A percentile compares a stretch with the other conserved stretches of the same genome.
Conservation (phyloP, 1,140 invertebrate species). For the Zaprionus camerounensis region DNA sequence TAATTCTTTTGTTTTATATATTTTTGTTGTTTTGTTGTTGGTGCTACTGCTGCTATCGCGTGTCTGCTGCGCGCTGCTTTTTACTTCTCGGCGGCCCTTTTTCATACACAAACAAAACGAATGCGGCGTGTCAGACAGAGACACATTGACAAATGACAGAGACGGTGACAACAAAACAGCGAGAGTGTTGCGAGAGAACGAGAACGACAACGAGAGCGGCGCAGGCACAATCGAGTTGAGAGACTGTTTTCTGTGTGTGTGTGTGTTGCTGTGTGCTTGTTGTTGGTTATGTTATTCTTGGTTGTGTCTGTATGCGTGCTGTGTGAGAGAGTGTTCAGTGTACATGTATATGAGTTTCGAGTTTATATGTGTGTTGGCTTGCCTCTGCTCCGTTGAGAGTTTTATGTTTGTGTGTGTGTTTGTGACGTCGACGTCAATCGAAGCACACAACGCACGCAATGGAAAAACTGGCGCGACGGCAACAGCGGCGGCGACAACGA, state of each 20-base stretch:
- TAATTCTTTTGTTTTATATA: constrained; percentile 29
- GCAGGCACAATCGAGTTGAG: constrained; percentile 42
- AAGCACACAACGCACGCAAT: constrained; percentile 45
- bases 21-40: constrained; percentile 39
- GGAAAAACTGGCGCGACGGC: constrained; percentile 57
- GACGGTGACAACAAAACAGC: constrained; percentile 44
- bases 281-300: constrained; percentile 8
- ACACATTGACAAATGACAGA: constrained; percentile 40
- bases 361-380: constrained; percentile 8
- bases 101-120: constrained; percentile 54
- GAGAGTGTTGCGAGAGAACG: constrained; percentile 47
- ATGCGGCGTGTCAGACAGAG: constrained; percentile 42
- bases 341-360: neutral
- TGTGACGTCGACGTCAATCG: constrained; percentile 45
- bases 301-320: constrained; percentile 14
- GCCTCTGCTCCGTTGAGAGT: neutral
- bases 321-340: neutral
- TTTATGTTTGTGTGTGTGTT: constrained; percentile 8
- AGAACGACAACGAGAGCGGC: constrained; percentile 21
- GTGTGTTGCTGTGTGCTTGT: neutral
- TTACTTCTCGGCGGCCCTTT: constrained; percentile 45
- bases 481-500: constrained; percentile 47
- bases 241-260: neutral
- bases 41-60: constrained; percentile 43
- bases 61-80: constrained; percentile 42